phyloP scores from a whole-genome alignment of 2,888 invertebrate species.

The Coelogynopora nodosa region DNA sequence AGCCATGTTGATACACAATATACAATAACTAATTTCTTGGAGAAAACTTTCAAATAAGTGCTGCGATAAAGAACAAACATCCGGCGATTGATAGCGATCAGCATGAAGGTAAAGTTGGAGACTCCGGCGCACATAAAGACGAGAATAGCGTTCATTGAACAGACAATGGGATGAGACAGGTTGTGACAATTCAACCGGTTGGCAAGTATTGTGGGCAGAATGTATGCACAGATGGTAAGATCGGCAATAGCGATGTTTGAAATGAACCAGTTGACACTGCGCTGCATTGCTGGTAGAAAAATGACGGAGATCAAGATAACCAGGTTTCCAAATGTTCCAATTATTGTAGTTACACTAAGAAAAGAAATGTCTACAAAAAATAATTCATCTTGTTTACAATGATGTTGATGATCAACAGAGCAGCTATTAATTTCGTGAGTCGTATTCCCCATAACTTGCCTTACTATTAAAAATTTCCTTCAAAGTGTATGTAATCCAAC shows the following conservation, averaged over 20 bases:
- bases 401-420: too few species aligned
- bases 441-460: too few species aligned
- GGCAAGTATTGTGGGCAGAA: constrained; percentile 36
- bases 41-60: constrained; percentile 32
- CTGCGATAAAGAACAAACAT: constrained; percentile 39
- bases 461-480: too few species aligned
- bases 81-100: constrained; percentile 44
- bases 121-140: constrained; percentile 43
- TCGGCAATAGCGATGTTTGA: constrained; percentile 42
- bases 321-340: constrained; percentile 41
- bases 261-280: constrained; percentile 41
- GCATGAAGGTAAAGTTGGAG: constrained; percentile 45
- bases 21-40: constrained; percentile 13
- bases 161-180: constrained; percentile 1
- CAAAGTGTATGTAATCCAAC: too few species aligned
- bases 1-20: constrained; percentile 37
- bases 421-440: too few species aligned
- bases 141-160: constrained; percentile 40
- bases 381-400: too few species aligned
- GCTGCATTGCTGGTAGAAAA: constrained; percentile 8
- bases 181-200: constrained; percentile 38
- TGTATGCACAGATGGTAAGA: constrained; percentile 38
- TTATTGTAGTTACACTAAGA: not conserved
- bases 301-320: constrained; percentile 40
- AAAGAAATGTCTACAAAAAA: constrained; percentile 32